Percentiles rank a stretch among this genome's conserved stretches.
phyloP scores from a whole-genome alignment of 2,113 vertebrate species.

The Gambusia affinis region DNA sequence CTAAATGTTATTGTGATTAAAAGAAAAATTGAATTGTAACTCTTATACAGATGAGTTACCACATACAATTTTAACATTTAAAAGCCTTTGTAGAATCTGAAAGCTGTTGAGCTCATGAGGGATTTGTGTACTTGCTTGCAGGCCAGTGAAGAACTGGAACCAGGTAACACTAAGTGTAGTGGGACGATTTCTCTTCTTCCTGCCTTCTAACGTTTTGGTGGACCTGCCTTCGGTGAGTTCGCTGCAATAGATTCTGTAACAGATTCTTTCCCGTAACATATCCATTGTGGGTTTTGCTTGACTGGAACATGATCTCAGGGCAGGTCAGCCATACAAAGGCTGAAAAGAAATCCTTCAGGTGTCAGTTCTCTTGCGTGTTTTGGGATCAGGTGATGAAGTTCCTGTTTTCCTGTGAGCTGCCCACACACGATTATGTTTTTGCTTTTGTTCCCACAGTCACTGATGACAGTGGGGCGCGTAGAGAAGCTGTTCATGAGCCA shows the following conservation, averaged over 20 bases:
- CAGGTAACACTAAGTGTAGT: slow-evolving; percentile 73
- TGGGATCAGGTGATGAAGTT: slow-evolving; percentile 47
- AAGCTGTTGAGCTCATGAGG: neutral
- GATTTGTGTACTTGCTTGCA: slow-evolving; percentile 39
- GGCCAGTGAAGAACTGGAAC: slow-evolving; percentile 74
- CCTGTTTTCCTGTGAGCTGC: slow-evolving; percentile 23
- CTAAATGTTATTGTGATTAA: neutral
- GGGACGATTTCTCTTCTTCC: slow-evolving; percentile 80
- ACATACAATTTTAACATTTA: neutral
- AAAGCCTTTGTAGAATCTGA: neutral
- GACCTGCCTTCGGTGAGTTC: slow-evolving; percentile 73
- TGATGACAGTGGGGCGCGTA: slow-evolving; percentile 76
- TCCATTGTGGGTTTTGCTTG: slow-evolving; percentile 18
- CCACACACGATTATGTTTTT: neutral
- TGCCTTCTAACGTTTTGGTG: slow-evolving; percentile 67
- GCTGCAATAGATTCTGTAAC: neutral
- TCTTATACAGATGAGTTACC: neutral
- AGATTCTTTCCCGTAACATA: slow-evolving; percentile 19
- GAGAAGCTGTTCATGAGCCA: slow-evolving; percentile 81
- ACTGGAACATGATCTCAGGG: slow-evolving; percentile 49
- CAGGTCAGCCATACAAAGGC: slow-evolving; percentile 16
- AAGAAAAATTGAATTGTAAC: neutral
- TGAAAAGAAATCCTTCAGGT: slow-evolving; percentile 58
- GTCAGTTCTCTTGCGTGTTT: slow-evolving; percentile 50
- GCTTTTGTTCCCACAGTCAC: slow-evolving; percentile 55